phyloP scores from a whole-genome alignment of 1,140 invertebrate genomes.

The Caenorhabditis tropicalis region DNA sequence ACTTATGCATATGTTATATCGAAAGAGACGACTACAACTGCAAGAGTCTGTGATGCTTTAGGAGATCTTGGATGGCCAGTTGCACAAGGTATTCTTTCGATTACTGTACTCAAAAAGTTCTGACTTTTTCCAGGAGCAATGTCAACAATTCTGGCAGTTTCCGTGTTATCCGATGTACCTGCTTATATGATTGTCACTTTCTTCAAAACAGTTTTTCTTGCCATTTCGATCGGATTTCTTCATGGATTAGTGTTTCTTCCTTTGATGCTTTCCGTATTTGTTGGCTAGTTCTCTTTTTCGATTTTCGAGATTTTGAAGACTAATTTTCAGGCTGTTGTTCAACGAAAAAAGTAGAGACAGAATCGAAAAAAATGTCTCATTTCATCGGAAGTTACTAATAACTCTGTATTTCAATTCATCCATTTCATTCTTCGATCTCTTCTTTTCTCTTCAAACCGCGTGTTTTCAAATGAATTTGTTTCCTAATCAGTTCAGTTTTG shows the following conservation, averaged over 20 bases:
- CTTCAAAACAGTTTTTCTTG: slow-evolving; percentile 95
- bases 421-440: neutral
- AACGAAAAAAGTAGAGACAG: neutral
- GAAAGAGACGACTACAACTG: slow-evolving; percentile 70
- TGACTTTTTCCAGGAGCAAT: slow-evolving; percentile 81
- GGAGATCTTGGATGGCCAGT: slow-evolving; percentile 85
- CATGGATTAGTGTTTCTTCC: slow-evolving; percentile 93
- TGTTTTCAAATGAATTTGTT: neutral
- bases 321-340: neutral
- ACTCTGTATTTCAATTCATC: neutral
- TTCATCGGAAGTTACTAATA: neutral
- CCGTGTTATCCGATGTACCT: slow-evolving; percentile 85
- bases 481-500: no score
- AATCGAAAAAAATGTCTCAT: neutral
- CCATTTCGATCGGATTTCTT: slow-evolving; percentile 85
- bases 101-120: neutral
- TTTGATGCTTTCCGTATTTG: slow-evolving; percentile 84
- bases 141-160: slow-evolving; percentile 88
- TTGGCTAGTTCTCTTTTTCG: slow-evolving; percentile 41
- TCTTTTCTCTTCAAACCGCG: neutral
- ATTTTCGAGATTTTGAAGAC: neutral
- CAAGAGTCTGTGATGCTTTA: slow-evolving; percentile 82
- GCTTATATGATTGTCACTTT: slow-evolving; percentile 98
- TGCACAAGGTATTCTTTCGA: slow-evolving; percentile 38
- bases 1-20: slow-evolving; percentile 94